Evolutionary conservation across 2,888 invertebrate genomes (phyloP).

Genomic region (Platycnemis pennipes): DNA sequence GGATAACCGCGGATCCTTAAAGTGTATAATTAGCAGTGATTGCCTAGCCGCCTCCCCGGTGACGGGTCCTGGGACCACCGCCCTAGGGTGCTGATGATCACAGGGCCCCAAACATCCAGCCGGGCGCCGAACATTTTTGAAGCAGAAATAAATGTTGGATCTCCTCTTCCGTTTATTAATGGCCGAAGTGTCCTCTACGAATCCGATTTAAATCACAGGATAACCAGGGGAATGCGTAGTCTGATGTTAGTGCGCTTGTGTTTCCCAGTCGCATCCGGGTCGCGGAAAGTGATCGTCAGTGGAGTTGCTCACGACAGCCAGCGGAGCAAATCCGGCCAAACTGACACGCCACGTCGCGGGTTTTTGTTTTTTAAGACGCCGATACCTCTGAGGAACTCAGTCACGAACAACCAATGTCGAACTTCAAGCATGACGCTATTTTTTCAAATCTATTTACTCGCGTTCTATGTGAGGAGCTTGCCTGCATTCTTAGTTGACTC

Average conservation of each 20-base stretch:
- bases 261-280: not conserved
- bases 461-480: not conserved
- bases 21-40: slow-evolving; percentile 13
- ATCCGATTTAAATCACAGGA: not conserved
- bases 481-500: not conserved
- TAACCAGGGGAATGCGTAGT: not conserved
- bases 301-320: not conserved
- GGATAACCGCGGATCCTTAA: slow-evolving; percentile 4
- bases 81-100: not conserved
- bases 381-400: not conserved
- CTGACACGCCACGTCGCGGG: not conserved
- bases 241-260: not conserved
- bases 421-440: not conserved
- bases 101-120: not conserved
- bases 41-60: not conserved
- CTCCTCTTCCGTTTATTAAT: not conserved
- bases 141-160: not conserved
- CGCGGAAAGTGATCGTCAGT: not conserved
- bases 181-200: not conserved
- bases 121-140: not conserved
- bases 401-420: not conserved
- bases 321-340: not conserved
- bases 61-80: not conserved
- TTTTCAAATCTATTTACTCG: not conserved
- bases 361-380: not conserved